phyloP scores from a whole-genome alignment of 2,888 invertebrate genomes.

The Callosobruchus maculatus region DNA sequence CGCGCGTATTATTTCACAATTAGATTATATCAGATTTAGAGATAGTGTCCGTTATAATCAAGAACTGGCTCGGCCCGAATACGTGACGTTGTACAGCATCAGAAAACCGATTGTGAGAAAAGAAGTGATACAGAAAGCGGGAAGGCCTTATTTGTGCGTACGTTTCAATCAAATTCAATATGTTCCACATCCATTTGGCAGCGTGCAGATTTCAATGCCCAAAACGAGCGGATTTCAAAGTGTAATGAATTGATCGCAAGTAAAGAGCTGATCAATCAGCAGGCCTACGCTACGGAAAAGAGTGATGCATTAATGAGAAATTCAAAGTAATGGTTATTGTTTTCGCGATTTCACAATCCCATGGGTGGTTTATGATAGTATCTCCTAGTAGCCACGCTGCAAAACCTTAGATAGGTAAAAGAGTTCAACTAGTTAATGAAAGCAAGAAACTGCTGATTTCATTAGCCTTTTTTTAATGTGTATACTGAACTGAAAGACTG shows the following conservation, averaged over 20 bases:
- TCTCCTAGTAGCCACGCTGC: background rate
- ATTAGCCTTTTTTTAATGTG: too few species aligned
- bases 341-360: background rate
- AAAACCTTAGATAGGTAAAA: background rate
- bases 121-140: background rate
- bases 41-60: background rate
- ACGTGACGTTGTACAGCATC: background rate
- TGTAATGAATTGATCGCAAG: background rate
- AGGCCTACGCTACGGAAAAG: background rate
- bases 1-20: background rate
- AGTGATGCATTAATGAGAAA: background rate
- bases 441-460: background rate
- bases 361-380: background rate
- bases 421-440: background rate
- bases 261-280: background rate
- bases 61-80: background rate
- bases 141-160: background rate
- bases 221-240: background rate
- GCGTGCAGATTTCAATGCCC: background rate
- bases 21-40: background rate
- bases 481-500: too few species aligned
- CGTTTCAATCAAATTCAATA: background rate
- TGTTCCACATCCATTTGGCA: background rate
- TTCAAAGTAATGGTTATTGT: background rate
- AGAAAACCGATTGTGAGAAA: background rate